Conservation (phyloP, 2,888 invertebrate genomes). For the Himalopsyche japonica region DNA sequence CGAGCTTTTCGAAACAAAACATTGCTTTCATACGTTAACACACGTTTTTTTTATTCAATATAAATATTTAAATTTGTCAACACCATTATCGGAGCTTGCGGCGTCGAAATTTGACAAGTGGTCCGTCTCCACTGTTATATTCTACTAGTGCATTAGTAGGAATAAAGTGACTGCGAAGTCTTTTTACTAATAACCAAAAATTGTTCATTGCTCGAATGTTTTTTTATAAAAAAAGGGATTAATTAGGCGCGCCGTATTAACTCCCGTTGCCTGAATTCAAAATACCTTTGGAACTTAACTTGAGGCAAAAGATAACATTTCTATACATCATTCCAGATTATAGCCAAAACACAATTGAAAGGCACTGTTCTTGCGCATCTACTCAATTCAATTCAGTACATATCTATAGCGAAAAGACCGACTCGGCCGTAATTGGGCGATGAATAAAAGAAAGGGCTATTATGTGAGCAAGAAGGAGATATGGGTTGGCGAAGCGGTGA, state of each 20-base stretch:
- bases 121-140: too few relatives aligned
- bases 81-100: too few relatives aligned
- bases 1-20: too few relatives aligned
- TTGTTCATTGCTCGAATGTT: not conserved
- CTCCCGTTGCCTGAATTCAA: not conserved
- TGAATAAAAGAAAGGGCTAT: constrained; percentile 62
- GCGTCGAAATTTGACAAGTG: too few relatives aligned
- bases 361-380: constrained; percentile 26
- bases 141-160: too few relatives aligned
- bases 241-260: not conserved
- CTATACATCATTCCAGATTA: not conserved
- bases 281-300: not conserved
- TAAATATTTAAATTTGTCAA: too few relatives aligned
- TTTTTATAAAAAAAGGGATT: not conserved
- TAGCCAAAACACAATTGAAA: not conserved
- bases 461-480: constrained; percentile 51
- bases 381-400: constrained; percentile 41
- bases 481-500: constrained; percentile 23
- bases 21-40: too few relatives aligned
- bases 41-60: too few relatives aligned
- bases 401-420: constrained; percentile 53
- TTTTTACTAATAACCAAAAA: too few relatives aligned
- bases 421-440: constrained; percentile 60
- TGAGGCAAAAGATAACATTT: not conserved
- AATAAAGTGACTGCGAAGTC: too few relatives aligned